Evolutionary conservation across 2,113 vertebrate species (phyloP).

Genomic region (Lepus europaeus): DNA sequence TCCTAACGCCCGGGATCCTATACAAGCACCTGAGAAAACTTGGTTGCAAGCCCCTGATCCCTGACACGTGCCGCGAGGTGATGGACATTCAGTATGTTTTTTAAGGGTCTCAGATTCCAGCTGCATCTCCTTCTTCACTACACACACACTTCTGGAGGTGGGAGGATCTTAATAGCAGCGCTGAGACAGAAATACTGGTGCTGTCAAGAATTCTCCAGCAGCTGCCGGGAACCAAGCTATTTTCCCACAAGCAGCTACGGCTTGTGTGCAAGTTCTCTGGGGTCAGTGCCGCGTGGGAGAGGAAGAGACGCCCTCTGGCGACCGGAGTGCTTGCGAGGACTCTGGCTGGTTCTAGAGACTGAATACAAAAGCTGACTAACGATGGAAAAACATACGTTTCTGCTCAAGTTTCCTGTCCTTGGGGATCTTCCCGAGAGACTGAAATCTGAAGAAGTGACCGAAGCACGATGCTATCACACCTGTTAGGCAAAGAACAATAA

Average conservation of each 20-base stretch:
- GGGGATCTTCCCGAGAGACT: too few relatives aligned
- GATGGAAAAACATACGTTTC: too few relatives aligned
- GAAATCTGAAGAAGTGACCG: too few relatives aligned
- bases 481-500: too few relatives aligned
- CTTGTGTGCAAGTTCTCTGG: neutral
- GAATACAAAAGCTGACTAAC: too few relatives aligned
- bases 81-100: neutral
- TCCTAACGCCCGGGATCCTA: neutral
- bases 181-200: fast-evolving
- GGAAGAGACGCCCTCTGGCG: too few relatives aligned
- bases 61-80: neutral
- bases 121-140: neutral
- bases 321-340: too few relatives aligned
- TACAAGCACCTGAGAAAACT: neutral
- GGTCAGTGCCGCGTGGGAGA: neutral
- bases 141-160: neutral
- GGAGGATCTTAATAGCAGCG: neutral
- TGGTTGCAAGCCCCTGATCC: neutral
- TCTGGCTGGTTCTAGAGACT: too few relatives aligned
- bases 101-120: neutral
- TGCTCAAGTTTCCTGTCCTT: too few relatives aligned
- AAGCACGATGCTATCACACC: too few relatives aligned
- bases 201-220: neutral
- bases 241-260: neutral
- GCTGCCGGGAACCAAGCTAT: neutral